Conservation (phyloP, 2,113 vertebrate genomes). For the Rhinolophus sinicus region DNA sequence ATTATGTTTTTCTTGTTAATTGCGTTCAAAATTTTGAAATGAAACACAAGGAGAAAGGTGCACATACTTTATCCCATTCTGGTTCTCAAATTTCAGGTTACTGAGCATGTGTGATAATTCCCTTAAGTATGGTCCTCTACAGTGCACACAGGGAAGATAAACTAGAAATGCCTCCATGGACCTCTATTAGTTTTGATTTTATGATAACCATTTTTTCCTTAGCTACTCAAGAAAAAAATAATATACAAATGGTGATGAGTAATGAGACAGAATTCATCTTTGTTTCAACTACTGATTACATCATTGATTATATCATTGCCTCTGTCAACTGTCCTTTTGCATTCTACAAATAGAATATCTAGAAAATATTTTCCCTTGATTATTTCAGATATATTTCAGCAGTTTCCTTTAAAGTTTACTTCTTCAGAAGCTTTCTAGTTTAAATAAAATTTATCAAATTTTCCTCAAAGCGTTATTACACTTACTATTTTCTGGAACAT, state of each 20-base stretch:
- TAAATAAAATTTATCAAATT: not conserved
- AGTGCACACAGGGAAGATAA: not conserved
- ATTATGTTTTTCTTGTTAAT: not conserved
- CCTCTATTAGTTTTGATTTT: not conserved
- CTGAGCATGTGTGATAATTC: not conserved
- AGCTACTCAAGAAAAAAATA: not conserved
- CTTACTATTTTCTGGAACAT: not conserved
- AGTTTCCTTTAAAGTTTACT: conserved; percentile 23
- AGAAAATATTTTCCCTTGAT: not conserved
- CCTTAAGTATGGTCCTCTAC: not conserved
- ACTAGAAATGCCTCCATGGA: not conserved
- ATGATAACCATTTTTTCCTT: not conserved
- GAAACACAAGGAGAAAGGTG: not conserved
- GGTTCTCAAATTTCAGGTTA: not conserved
- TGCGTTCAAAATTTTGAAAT: not conserved
- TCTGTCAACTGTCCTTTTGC: conserved; percentile 5
- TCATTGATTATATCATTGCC: not conserved
- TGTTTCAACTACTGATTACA: not conserved
- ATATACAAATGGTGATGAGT: not conserved
- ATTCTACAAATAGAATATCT: conserved; percentile 7
- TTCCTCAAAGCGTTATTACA: not conserved
- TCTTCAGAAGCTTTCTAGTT: not conserved
- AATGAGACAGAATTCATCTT: not conserved
- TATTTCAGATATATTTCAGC: not conserved
- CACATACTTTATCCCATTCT: not conserved